Evolutionary conservation across 2,797 vertebrate species (phyloP), one percentile per base, ranked within the genome.

Genomic region (Apogon hyalosoma): DNA sequence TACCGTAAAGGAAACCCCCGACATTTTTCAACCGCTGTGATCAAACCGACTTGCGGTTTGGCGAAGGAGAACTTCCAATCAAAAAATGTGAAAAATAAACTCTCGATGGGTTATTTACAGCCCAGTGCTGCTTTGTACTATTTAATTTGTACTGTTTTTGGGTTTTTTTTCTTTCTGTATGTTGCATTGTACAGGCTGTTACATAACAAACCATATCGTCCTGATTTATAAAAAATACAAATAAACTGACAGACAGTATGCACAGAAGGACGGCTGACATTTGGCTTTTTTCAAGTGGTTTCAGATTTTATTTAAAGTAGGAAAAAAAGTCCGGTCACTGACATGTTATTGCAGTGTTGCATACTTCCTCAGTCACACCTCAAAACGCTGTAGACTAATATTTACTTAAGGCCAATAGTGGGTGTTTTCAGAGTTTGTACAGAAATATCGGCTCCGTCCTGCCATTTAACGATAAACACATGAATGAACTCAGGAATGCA

Each of bases 161-260:
- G 79, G 39, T 59, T 53, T 55, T 47, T 64, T 62, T 78, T 88
- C 79, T 88, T 87, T 87, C 63, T 83, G 84, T 92, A 84, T 80
- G 85, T 93, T 87, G 87, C 85, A 15, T 93, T 94, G 93, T 94
- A 94, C 90, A 94, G 93, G 92, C 91, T 93, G 91, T 94, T 93
- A 92, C 90, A 93, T 92, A 93, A 93, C 90, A 93, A 89, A 89
- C 91, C 90, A 91, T 93, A 94, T 92, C 92, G 92, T 93, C 90
- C 89, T 91, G 85, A 92, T 94, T 94, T 94, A 87, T 94, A 92
- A 85, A 90, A 88, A 90, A 87, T 70, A 68, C 84, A 77, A 81
- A 90, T 88, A 89, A 89, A 90, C 73, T 82, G 77, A 91, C 65
- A 61, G 80, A 92, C 84, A 82, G 83, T 90, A 91, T 92, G 88